These are phyloP conservation scores for Eidolon dupreanum DNA, from an alignment of 2,797 vertebrate species.

Conservation along the genomic window DNA sequence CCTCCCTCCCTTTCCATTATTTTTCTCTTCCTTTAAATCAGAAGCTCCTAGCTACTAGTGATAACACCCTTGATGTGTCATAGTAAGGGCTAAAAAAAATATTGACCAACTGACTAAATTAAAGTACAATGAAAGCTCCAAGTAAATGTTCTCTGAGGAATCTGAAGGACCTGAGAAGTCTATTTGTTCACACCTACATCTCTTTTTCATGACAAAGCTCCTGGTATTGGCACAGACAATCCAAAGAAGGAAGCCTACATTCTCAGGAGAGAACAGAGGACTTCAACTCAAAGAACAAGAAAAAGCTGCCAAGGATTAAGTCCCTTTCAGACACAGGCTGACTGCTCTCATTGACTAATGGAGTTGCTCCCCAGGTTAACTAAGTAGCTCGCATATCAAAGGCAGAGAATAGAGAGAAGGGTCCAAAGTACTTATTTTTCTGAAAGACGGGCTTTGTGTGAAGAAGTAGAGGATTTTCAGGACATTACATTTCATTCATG, in stretches of 20 bases:
- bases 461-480: background rate
- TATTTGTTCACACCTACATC: background rate
- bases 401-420: background rate
- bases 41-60: background rate
- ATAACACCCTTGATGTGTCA: background rate
- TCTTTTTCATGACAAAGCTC: background rate
- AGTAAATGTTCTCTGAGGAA: too few species aligned
- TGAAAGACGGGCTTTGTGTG: background rate
- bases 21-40: constrained; percentile 11
- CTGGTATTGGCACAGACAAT: background rate
- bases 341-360: background rate
- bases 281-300: background rate
- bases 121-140: background rate
- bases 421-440: background rate
- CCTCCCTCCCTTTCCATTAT: background rate
- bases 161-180: too few species aligned
- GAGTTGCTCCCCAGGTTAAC: background rate
- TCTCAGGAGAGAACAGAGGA: background rate
- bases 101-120: background rate
- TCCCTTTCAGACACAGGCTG: background rate
- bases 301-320: background rate
- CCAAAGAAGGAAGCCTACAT: background rate
- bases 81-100: background rate
- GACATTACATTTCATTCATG: background rate
- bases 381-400: background rate